These are phyloP conservation scores for Danaus chrysippus DNA, from an alignment of 2,888 invertebrate genomes.

Conservation along the genomic window DNA sequence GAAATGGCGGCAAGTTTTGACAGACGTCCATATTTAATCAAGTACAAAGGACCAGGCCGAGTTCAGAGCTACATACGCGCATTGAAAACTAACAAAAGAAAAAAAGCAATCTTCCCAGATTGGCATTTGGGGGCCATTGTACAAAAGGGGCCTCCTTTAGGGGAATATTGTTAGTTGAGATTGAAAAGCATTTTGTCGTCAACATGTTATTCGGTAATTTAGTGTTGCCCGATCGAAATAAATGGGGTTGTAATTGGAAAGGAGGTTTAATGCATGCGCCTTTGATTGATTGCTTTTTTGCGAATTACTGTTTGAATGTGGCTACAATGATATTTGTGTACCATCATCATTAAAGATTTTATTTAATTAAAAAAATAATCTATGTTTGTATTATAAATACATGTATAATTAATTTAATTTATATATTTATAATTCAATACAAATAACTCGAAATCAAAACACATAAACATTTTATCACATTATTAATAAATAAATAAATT, in stretches of 20 bases:
- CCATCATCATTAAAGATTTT: too few species aligned
- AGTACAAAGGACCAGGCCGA: conserved; percentile 67
- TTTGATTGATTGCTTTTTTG: conserved; percentile 40
- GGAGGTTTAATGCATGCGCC: conserved; percentile 45
- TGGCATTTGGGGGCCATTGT: conserved; percentile 71
- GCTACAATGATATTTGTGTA: neutral
- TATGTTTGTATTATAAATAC: too few species aligned
- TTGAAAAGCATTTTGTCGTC: conserved; percentile 77
- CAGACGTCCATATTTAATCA: conserved; percentile 68
- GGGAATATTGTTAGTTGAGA: conserved; percentile 67
- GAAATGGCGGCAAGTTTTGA: conserved; percentile 29
- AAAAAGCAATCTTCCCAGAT: conserved; percentile 78
- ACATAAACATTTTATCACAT: too few species aligned
- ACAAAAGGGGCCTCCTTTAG: conserved; percentile 58
- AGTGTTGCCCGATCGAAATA: conserved; percentile 70
- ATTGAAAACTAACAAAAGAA: conserved; percentile 78
- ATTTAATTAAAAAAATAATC: too few species aligned
- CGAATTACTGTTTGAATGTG: conserved; percentile 28
- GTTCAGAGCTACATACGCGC: conserved; percentile 65
- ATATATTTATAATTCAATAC: too few species aligned
- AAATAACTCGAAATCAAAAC: too few species aligned
- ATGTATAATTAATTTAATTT: too few species aligned
- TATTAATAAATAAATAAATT: too few species aligned
- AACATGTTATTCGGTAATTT: conserved; percentile 77
- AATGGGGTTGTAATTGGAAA: conserved; percentile 67